Base-by-base conservation (phyloP, 2,888 invertebrate genomes). In the Synergus umbraculus region DNA sequence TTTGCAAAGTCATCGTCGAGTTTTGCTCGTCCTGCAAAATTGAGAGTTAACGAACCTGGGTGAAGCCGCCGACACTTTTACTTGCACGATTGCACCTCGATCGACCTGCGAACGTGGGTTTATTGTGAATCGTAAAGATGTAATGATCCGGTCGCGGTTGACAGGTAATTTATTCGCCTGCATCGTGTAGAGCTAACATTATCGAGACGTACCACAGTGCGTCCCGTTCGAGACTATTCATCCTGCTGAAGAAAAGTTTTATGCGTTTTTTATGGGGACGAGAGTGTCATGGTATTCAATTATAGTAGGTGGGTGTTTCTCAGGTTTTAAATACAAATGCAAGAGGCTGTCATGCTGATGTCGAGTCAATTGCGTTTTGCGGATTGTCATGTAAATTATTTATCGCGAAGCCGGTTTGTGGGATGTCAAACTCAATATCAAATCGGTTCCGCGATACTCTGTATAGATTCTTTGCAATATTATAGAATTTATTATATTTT, bases 1-100 rank as follows among this genome's bases (percentile, higher is more conserved):
- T 73, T 73, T 37, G 54, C 73, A 49, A 15, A 49, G 73, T 73
- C 73, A 73, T 73, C 18, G 15, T 10, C 4, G 15, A 37, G 29
- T 46, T 73, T 1, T n/a, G 9, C 41, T 73, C 80, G n/a, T n/a
- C 84, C 78, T 84, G 85, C 88, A 86, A 90, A 89, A 89, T 89
- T 90, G 88, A 89, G 89, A 89, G 89, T 90, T 90, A 89, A 90
- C 88, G 88, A 90, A 89, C 88, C 87, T 86, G 84, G 85, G 86
- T 84, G 85, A 85, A 86, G 83, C 78, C 83, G 84, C 86, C 85
- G 86, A 88, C 87, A 84, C 82, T 78, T 78, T 79, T 44, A 78
- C 76, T 37, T 37, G 76, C 66, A 43, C 5, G 63, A 46, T 29
- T 76, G 37, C 73, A 37, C 29, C 54, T 73, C 73, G 37, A 67